A percentile compares a stretch with the other conserved stretches of the same genome.
Conservation (phyloP, 1,140 invertebrate genomes). For the Diabrotica virgifera region DNA sequence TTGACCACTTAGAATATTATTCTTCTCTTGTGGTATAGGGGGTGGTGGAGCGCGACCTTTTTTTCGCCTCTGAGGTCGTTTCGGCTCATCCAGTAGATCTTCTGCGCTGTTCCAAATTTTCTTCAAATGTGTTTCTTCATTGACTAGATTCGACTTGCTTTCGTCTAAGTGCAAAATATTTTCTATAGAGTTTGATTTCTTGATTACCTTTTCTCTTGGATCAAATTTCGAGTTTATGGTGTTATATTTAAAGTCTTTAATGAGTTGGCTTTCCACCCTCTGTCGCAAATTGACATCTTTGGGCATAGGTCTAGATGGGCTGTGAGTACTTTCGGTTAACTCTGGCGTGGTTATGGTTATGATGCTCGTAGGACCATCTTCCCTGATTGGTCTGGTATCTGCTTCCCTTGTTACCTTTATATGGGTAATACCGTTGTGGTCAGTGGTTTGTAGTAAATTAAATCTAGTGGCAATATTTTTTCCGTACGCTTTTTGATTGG, state of each 20-base stretch:
- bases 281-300: conserved; percentile 31
- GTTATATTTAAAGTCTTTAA: conserved; percentile 25
- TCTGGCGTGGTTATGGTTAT: conserved; percentile 45
- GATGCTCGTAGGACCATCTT: conserved; percentile 35
- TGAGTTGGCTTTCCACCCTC: conserved; percentile 30
- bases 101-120: conserved; percentile 45
- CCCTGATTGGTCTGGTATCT: conserved; percentile 15
- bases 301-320: conserved; percentile 6
- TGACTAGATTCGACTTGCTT: conserved; percentile 33
- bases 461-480: conserved; percentile 36
- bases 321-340: conserved; percentile 16
- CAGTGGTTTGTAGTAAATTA: conserved; percentile 47
- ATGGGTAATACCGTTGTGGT: conserved; percentile 49
- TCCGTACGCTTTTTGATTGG: conserved; percentile 42
- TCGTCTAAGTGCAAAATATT: conserved; percentile 32
- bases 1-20: conserved; percentile 41
- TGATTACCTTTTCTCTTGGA: conserved; percentile 22
- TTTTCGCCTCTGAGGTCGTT: conserved; percentile 39
- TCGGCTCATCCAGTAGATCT: conserved; percentile 39
- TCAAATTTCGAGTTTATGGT: conserved; percentile 25
- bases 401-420: conserved; percentile 45
- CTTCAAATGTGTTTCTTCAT: conserved; percentile 28
- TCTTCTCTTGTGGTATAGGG: conserved; percentile 18
- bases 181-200: conserved; percentile 33
- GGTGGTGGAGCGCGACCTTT: conserved; percentile 35